Base-by-base conservation (phyloP, 2,888 invertebrate species). In the Cantharis rustica region DNA sequence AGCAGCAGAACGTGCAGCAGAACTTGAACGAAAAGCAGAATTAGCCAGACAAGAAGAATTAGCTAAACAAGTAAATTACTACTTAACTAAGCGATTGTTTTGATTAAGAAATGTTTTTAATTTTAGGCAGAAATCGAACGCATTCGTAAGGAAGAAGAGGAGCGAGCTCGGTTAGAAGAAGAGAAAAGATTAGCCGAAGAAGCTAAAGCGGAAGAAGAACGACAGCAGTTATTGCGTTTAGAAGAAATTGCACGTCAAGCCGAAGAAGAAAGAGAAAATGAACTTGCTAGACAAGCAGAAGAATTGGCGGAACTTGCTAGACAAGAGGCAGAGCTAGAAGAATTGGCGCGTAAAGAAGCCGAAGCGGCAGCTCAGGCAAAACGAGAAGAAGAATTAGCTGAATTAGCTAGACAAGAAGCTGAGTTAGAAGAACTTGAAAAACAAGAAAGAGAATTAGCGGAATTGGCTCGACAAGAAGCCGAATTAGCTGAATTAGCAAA, bases 311-410 rank as follows among this genome's bases (percentile, higher is more conserved):
- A 88, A 82, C 79, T 87, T 31, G 88, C 88, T 80, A 85, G 87
- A 80, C 88, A 92, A 90, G 93, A 93, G 79, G 93, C 92, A 68
- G 93, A 93, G 87, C 86, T 93, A 82, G 92, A 92, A 0, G 93
- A 93, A 83, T 84, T 80, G 78, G 85, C 84, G 23, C 83, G 90
- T 80, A 89, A 90, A 20, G 92, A 93, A 87, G 91, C 87, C 10
- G 93, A 93, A 84, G 88, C 92, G 16, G 79, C 80, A 80, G 91
- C 81, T 16, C 71, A 85, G 72, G 86, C 84, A 9, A 84, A 90
- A 81, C 89, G 90, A 31, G 92, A 93, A 87, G 91, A 88, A 9
- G 93, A 93, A 85, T 89, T 92, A 47, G 86, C 84, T 11, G 87
- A 87, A 79, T 75, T 85, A n/a, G 83, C 83, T n/a, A 83, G 83